A percentile compares a stretch with the other conserved stretches of the same genome.
These are phyloP conservation scores for Pterocles orientalis DNA, from an alignment of 2,113 vertebrate genomes.

Conservation along the genomic window DNA sequence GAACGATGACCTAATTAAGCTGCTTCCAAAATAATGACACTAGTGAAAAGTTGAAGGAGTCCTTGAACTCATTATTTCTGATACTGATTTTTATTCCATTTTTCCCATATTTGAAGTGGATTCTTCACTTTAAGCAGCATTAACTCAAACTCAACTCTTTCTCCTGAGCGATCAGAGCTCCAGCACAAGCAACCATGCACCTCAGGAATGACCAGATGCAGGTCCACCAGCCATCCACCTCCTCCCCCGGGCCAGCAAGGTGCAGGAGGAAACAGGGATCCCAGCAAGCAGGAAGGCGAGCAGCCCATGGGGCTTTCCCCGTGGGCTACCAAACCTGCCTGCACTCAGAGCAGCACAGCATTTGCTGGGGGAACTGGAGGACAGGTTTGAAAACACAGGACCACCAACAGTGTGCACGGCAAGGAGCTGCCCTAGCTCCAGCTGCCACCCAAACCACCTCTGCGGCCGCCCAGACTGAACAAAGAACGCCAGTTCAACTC, in stretches of 20 bases:
- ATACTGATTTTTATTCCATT: not conserved
- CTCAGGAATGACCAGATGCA: not conserved
- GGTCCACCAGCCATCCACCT: not conserved
- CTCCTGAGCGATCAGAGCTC: not conserved
- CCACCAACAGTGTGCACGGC: not conserved
- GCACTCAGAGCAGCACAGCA: not conserved
- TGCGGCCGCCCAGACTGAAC: not conserved
- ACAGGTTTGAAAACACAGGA: not conserved
- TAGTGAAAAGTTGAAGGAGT: not conserved
- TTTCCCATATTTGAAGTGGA: not conserved
- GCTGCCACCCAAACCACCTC: not conserved
- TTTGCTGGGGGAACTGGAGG: not conserved
- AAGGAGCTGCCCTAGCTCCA: not conserved
- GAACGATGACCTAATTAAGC: not conserved
- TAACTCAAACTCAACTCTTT: not conserved
- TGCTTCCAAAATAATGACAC: constrained; percentile 13
- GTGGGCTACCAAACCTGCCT: not conserved
- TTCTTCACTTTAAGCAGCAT: not conserved
- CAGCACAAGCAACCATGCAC: not conserved
- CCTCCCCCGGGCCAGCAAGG: not conserved
- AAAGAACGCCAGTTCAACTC: not conserved
- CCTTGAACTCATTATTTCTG: constrained; percentile 7
- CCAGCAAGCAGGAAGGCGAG: not conserved
- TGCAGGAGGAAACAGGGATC: not conserved
- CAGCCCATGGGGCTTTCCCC: not conserved